Evolutionary conservation across 2,888 invertebrate genomes (phyloP).

Genomic region (Coleophora flavipennella): DNA sequence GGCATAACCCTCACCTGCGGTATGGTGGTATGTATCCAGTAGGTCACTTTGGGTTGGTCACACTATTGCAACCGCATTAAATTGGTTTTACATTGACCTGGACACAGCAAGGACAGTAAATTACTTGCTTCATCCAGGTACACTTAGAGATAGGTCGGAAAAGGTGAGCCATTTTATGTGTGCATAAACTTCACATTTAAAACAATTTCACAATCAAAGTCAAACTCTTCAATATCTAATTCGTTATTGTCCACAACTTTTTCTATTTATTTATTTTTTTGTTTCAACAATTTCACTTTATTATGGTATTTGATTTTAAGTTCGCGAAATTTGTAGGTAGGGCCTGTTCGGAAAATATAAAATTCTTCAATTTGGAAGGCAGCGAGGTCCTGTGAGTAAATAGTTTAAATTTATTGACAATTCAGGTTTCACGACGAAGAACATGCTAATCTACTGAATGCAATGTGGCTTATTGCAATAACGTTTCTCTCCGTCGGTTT

Average conservation of each 20-base stretch:
- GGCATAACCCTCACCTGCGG: conserved; percentile 99
- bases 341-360: conserved; percentile 16
- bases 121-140: conserved; percentile 49
- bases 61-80: conserved; percentile 22
- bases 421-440: conserved; percentile 98
- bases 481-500: conserved; percentile 99
- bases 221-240: conserved; percentile 59
- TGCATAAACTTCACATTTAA: conserved; percentile 40
- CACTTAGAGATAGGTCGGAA: conserved; percentile 40
- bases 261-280: conserved; percentile 35
- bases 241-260: conserved; percentile 22
- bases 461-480: conserved; percentile 99
- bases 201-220: conserved; percentile 62
- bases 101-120: conserved; percentile 38
- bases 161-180: conserved; percentile 73
- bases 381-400: conserved; percentile 41
- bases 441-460: conserved; percentile 98
- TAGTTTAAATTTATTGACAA: conserved; percentile 62
- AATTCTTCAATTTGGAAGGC: conserved; percentile 13
- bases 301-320: not conserved
- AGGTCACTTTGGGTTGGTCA: conserved; percentile 47
- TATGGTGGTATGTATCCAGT: conserved; percentile 93
- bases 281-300: conserved; percentile 16
- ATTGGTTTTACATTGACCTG: conserved; percentile 26
- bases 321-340: conserved; percentile 26